These are phyloP conservation scores for Collichthys lucidus DNA, from an alignment of 2,113 vertebrate species.

Conservation along the genomic window DNA sequence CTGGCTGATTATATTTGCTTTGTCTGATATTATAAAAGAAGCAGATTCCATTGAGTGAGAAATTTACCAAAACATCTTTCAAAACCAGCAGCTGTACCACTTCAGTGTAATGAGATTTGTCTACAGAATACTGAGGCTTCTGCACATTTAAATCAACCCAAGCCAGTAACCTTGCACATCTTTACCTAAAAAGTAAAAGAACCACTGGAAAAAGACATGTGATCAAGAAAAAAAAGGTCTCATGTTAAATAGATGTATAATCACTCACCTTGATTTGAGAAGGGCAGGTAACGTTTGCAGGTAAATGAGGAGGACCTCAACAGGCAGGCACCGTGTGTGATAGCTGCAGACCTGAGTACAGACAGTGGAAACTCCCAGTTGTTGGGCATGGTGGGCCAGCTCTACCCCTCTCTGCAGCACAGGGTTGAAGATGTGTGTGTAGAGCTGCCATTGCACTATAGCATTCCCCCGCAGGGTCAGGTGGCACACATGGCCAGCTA, in stretches of 20 bases:
- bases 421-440: conserved; percentile 90
- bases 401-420: conserved; percentile 93
- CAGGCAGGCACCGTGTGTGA: conserved; percentile 85
- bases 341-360: conserved; percentile 81
- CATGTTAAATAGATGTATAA: neutral
- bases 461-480: conserved; percentile 92
- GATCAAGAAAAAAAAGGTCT: neutral
- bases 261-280: conserved; percentile 92
- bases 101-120: neutral
- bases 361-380: conserved; percentile 81
- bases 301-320: conserved; percentile 94
- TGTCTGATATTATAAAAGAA: conserved; percentile 1
- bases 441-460: conserved; percentile 94
- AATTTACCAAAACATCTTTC: neutral
- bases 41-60: neutral
- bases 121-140: neutral
- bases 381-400: conserved; percentile 88
- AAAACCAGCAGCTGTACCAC: neutral
- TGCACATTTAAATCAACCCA: neutral
- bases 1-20: conserved; percentile 35
- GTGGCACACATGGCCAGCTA: conserved; percentile 91
- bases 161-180: neutral
- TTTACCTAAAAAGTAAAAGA: neutral
- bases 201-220: neutral
- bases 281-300: conserved; percentile 91